These are phyloP conservation scores for Ranitomeya imitator DNA, from an alignment of 2,113 vertebrate genomes.

Conservation along the genomic window DNA sequence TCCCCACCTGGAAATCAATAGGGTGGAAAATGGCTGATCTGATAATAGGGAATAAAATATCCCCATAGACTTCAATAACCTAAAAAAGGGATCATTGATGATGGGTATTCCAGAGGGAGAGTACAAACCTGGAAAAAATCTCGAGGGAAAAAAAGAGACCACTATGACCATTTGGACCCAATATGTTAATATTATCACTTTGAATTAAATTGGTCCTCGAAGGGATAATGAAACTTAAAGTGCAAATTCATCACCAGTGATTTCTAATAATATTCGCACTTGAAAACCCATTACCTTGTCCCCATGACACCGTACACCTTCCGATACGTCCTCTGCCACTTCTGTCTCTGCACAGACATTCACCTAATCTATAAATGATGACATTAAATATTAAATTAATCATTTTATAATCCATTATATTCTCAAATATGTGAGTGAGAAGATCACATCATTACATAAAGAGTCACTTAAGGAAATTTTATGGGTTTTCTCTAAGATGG, in stretches of 20 bases:
- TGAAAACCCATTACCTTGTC: background rate
- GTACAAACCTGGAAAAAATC: too few species aligned
- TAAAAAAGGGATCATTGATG: background rate
- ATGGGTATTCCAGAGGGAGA: too few species aligned
- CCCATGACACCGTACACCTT: background rate
- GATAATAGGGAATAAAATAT: background rate
- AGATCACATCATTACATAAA: constrained; percentile 32
- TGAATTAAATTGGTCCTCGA: background rate
- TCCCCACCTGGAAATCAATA: background rate
- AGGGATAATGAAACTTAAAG: background rate
- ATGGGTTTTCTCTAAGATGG: constrained; percentile 6
- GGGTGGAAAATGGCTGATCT: background rate
- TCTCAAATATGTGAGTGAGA: background rate
- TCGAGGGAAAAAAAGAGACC: too few species aligned
- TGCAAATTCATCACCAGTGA: background rate
- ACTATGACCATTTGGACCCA: too few species aligned
- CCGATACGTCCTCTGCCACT: background rate
- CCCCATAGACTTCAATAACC: background rate
- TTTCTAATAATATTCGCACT: background rate
- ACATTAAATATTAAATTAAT: background rate
- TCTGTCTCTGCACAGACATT: background rate
- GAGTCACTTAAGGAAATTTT: constrained; percentile 40
- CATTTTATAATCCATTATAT: background rate
- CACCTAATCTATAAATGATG: background rate
- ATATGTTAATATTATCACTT: background rate